Evolutionary conservation across 2,888 invertebrate species (phyloP).

Genomic region (Drosophila kambysellisi): DNA sequence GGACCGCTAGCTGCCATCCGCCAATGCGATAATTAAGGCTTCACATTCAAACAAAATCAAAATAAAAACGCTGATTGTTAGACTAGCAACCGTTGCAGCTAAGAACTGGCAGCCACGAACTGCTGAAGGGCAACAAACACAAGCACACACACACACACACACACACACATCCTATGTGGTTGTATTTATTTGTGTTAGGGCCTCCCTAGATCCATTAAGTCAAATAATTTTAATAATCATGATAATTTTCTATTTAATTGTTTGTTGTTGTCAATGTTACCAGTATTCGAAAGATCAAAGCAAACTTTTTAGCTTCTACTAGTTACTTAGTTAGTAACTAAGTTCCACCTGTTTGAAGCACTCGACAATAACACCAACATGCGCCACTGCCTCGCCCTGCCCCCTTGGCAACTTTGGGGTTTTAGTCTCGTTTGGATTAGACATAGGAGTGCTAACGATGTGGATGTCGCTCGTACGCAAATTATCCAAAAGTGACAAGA

Average conservation of each 20-base stretch:
- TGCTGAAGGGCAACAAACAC: constrained; percentile 26
- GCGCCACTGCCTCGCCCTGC: not conserved
- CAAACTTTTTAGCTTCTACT: not conserved
- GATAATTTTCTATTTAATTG: not conserved
- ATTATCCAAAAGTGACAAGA: constrained; percentile 33
- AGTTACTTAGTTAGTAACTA: not conserved
- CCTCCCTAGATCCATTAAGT: constrained; percentile 1
- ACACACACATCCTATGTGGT: not conserved
- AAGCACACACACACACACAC: not conserved
- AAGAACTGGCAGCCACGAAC: constrained; percentile 15
- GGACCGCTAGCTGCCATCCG: constrained; percentile 35
- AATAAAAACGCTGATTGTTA: constrained; percentile 32
- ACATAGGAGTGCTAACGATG: constrained; percentile 40
- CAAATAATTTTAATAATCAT: not conserved
- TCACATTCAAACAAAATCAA: constrained; percentile 6
- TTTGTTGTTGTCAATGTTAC: not conserved
- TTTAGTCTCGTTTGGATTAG: constrained; percentile 12
- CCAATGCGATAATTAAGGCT: constrained; percentile 50
- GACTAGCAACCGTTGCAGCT: constrained; percentile 9
- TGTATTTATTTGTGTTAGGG: not conserved
- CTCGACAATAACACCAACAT: not conserved
- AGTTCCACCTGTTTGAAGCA: not conserved
- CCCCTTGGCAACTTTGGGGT: not conserved
- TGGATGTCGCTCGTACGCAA: constrained; percentile 15
- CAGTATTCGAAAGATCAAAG: not conserved